Evolutionary conservation across 1,140 invertebrate species (phyloP).

Genomic region (Lanistes nyassanus): DNA sequence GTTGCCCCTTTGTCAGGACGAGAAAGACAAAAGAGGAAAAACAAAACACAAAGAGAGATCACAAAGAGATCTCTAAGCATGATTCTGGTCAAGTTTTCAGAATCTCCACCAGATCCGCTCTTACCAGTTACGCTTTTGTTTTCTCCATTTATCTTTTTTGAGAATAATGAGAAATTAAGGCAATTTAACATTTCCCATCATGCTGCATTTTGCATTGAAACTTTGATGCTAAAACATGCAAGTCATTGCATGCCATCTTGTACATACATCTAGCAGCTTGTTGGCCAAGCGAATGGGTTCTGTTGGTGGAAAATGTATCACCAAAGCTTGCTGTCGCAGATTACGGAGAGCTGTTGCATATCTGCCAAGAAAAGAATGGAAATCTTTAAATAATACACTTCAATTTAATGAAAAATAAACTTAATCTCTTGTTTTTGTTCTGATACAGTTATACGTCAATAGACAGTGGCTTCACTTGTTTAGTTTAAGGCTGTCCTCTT

Average conservation of each 20-base stretch:
- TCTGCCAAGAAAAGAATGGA: conserved; percentile 39
- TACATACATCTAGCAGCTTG: conserved; percentile 61
- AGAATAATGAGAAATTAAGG: not conserved
- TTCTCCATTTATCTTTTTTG: too few species aligned
- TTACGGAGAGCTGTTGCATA: conserved; percentile 87
- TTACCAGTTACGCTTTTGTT: too few species aligned
- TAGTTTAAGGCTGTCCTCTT: too few species aligned
- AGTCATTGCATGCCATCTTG: not conserved
- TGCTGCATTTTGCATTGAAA: not conserved
- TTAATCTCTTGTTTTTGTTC: not conserved
- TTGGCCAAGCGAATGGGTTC: conserved; percentile 67
- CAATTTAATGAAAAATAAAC: not conserved
- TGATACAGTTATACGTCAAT: not conserved
- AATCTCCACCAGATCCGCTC: too few species aligned
- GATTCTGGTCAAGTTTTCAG: too few species aligned
- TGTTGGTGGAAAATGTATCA: conserved; percentile 81
- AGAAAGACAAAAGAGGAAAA: too few species aligned
- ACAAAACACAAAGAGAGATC: too few species aligned
- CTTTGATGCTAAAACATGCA: not conserved
- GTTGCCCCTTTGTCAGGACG: too few species aligned
- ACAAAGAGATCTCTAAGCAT: too few species aligned
- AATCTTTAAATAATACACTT: not conserved
- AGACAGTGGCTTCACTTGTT: too few species aligned
- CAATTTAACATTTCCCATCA: not conserved
- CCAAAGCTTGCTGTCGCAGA: conserved; percentile 77